These are phyloP conservation scores for sheep (Ovis aries) DNA, from an alignment of 2,113 vertebrate genomes.

Conservation along the genomic window ARS-UI_Ramb_v3.0 NC_056059.1:108963001-108963500, in stretches of 20 bases:
- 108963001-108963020: not conserved
- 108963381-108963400: not conserved
- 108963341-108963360: not conserved
- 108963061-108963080: not conserved
- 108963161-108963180: not conserved
- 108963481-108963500: not conserved
- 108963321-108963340: not conserved
- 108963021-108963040: not conserved
- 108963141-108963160: not conserved
- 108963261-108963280: not conserved
- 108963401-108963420: rapidly evolving
- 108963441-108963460: not conserved
- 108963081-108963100: not conserved
- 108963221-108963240: not conserved
- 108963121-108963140: not conserved
- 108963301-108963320: not conserved
- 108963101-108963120: not conserved
- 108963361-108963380: not conserved
- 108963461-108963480: too few relatives aligned
- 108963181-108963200: not conserved
- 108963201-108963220: not conserved
- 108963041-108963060: not conserved
- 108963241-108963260: not conserved
- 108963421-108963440: not conserved
- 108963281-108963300: not conserved